Evolutionary conservation across 2,797 vertebrate species (phyloP).

Genomic region (Otolemur crassicaudatus): DNA sequence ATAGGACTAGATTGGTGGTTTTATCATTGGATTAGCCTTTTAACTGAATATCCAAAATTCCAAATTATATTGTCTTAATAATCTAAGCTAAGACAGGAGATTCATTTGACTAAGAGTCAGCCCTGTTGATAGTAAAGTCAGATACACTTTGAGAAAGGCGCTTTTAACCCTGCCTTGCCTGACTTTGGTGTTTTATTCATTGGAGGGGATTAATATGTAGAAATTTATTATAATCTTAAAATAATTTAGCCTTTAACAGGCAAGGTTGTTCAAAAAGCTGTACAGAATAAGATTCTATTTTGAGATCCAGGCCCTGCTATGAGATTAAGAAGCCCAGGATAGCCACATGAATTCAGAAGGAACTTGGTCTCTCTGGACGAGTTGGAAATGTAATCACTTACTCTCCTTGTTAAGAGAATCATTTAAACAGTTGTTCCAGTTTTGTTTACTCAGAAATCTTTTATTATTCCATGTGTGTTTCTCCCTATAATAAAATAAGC

Average conservation of each 20-base stretch:
- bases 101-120: neutral
- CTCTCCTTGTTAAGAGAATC: neutral
- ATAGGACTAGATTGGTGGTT: neutral
- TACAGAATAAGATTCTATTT: neutral
- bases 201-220: neutral
- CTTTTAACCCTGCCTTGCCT: neutral
- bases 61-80: neutral
- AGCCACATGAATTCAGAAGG: neutral
- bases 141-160: neutral
- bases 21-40: neutral
- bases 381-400: neutral
- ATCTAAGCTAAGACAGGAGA: neutral
- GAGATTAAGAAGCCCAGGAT: neutral
- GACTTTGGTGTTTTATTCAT: neutral
- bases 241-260: neutral
- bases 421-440: neutral
- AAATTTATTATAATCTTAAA: slow-evolving; percentile 28
- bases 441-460: slow-evolving; percentile 26
- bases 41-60: neutral
- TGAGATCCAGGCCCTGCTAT: neutral
- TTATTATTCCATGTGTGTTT: slow-evolving; percentile 1
- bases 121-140: neutral
- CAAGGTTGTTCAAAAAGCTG: neutral
- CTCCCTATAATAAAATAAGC: slow-evolving; percentile 7
- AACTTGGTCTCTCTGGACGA: neutral